Evolutionary conservation across 1,140 invertebrate species (phyloP), one percentile per base, ranked within the genome.

Genomic region (Artemia franciscana): DNA sequence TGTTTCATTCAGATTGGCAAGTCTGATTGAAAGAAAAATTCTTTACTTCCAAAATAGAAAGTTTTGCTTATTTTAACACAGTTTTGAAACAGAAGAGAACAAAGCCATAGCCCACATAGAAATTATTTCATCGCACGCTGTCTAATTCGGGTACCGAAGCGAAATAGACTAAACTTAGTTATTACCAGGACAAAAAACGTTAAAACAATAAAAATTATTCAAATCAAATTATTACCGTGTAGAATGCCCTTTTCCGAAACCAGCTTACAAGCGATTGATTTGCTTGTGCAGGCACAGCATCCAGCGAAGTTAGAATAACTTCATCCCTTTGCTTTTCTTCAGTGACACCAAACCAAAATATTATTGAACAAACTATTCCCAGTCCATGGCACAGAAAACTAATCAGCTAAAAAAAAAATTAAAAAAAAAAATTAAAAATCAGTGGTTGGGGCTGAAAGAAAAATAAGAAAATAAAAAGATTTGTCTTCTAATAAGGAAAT

Each of bases 261-360:
- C 85, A 74, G 90, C 89, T 70, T 86, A 85, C 71, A 61, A 24
- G 5, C 7, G 9, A 26, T 25, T 21, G n/a, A 23, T 39, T 24
- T 5, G 2, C 5, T 21, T 9, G 24, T 24, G 21, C 15, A 24
- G 24, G 24, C 15, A 26, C 24, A 21, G 23, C 18, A 60, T 59
- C 62, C n/a, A 57, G 24, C 15, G 3, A 23, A 25, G 2, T 5
- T 7, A n/a, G 2, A 21, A 12, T 9, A 58, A n/a, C n/a, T n/a
- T 9, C 7, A 18, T 58, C 18, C n/a, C 12, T 21, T 2, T 7
- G 59, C 5, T 60, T 5, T 9, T 27, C 5, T 24, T 9, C 9
- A 60, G 12, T 21, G 5, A 57, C 9, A 23, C 57, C 18, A 60
- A n/a, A 12, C 28, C 24, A 24, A 24, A 15, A 62, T 7, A 30